Base-by-base conservation (phyloP, 2,888 invertebrate genomes). In the Gymnocheta viridis region DNA sequence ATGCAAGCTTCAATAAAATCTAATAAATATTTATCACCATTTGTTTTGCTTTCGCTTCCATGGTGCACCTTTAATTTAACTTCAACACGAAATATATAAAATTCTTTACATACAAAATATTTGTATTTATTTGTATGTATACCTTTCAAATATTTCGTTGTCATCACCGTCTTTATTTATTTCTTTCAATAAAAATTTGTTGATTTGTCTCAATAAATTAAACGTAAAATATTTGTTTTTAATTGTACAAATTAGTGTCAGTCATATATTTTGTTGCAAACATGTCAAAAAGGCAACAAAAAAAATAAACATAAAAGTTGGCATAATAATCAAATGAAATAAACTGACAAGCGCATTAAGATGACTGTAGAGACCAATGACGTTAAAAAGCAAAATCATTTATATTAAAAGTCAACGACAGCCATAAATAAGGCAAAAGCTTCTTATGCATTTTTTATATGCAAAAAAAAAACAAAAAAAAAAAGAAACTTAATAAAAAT, bases 191-290 rank as follows among this genome's bases (percentile, higher is more conserved):
- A 72, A 70, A 66, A 66, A 83, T 69, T 56, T 60, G 70, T 76
- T 83, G 76, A 80, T 83, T 67, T 80, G 83, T 80, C 51, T 70
- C 44, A 62, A 80, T 83, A 80, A 83, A 83, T 83, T 83, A 70
- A 81, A 80, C 51, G 76, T 83, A 80, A 83, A 83, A 80, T 85
- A 85, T 85, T 80, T 84, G 73, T 80, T 84, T 85, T 84, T 85
- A 85, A 85, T 85, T 85, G 84, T 74, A 73, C 84, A 85, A 85
- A 85, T 85, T 85, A 85, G 79, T 85, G 85, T 85, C 84, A 84
- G 79, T 80, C 85, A 79, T 85, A 82, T 79, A 85, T 85, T 82
- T 78, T 79, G 78, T 85, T 78, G 56, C 60, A 79, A 69, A 79
- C 80, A 73, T 83, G 72, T 83, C 74, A 58, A 35, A 79, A 41